These are phyloP conservation scores for Athripsodes cinereus DNA, from an alignment of 2,888 invertebrate species.

Conservation along the genomic window DNA sequence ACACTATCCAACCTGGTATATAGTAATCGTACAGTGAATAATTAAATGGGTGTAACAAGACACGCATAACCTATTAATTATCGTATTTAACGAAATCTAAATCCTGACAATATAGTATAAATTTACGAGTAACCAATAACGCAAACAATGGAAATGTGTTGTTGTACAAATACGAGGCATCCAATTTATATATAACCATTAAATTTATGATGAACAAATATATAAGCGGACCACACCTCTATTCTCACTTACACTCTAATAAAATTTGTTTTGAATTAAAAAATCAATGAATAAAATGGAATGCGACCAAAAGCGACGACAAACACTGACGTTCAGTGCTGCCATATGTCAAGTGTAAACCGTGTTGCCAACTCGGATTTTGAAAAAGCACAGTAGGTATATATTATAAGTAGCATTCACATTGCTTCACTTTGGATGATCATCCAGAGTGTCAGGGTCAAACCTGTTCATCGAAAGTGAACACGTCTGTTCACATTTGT, in stretches of 20 bases:
- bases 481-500: too few relatives aligned
- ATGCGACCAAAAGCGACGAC: slow-evolving; percentile 13
- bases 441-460: too few relatives aligned
- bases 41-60: not conserved
- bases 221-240: slow-evolving; percentile 20
- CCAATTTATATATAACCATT: not conserved
- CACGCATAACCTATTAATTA: slow-evolving; percentile 18
- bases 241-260: slow-evolving; percentile 13
- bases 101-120: not conserved
- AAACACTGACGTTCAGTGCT: too few relatives aligned
- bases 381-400: too few relatives aligned
- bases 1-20: not conserved
- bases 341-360: too few relatives aligned
- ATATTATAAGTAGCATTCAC: too few relatives aligned
- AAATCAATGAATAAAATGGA: slow-evolving; percentile 24
- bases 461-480: too few relatives aligned
- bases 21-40: slow-evolving; percentile 10
- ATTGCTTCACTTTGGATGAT: too few relatives aligned
- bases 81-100: slow-evolving; percentile 3
- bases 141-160: not conserved
- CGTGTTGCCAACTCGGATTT: slow-evolving; percentile 12
- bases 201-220: slow-evolving; percentile 14
- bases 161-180: too few relatives aligned
- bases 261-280: slow-evolving; percentile 24
- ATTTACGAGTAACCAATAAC: not conserved